phyloP scores from a whole-genome alignment of 2,888 invertebrate species.

The Rhimphoctona megacephalus region DNA sequence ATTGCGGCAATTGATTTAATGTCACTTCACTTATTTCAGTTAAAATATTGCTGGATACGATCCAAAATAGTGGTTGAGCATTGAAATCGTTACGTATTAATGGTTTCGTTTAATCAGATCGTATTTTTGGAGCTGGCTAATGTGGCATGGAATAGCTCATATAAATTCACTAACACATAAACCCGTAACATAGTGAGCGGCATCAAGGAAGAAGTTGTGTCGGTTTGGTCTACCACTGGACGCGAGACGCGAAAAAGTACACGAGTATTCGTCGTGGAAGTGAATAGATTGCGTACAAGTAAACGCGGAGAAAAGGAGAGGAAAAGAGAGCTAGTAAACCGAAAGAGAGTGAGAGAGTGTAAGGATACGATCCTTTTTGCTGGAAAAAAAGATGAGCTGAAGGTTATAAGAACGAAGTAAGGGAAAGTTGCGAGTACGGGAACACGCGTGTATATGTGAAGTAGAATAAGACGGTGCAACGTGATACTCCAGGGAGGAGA shows the following conservation, averaged over 20 bases:
- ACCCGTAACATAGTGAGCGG: not conserved
- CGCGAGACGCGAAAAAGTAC: conserved; percentile 28
- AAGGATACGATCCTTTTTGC: conserved; percentile 74
- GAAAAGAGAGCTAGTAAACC: conserved; percentile 24
- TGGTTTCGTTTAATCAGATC: not conserved
- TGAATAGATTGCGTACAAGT: conserved; percentile 83
- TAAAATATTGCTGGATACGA: not conserved
- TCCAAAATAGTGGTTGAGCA: not conserved
- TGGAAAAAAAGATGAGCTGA: conserved; percentile 71
- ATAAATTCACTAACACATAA: not conserved
- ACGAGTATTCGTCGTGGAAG: conserved; percentile 73
- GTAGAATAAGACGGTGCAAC: conserved; percentile 23
- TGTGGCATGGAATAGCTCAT: conserved; percentile 15
- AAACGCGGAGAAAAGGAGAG: conserved; percentile 62
- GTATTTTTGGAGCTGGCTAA: not conserved
- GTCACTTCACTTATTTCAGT: not conserved
- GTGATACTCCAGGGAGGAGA: conserved; percentile 36
- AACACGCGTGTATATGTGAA: conserved; percentile 53
- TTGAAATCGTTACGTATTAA: not conserved
- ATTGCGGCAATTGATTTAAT: not conserved
- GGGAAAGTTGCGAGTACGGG: conserved; percentile 26
- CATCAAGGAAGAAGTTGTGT: conserved; percentile 24
- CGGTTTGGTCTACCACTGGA: conserved; percentile 21
- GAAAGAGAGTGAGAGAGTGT: conserved; percentile 22
- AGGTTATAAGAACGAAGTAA: conserved; percentile 67